Evolutionary conservation across 2,888 invertebrate species (phyloP), one percentile per base, ranked within the genome.

Genomic region (Zaprionus obscuricornis): DNA sequence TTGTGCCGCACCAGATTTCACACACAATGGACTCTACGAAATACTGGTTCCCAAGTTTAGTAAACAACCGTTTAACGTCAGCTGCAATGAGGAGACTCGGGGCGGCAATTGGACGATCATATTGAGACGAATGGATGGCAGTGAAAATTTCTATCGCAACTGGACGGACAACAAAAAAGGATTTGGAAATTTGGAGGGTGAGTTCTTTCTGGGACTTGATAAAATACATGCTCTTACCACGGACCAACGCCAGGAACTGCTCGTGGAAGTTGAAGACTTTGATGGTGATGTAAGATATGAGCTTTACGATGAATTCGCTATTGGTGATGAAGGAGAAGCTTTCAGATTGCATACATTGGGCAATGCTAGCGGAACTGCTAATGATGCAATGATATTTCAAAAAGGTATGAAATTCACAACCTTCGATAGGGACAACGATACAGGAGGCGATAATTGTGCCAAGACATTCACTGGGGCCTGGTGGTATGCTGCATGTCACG

Each of bases 151-250:
- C 2, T 36, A 27, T 43, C 62, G 74, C 1, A 37, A 33, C 3
- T 72, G 72, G 65, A 34, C 14, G 3, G 46, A 37, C 2, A 75
- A 74, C 11, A 64, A 67, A 8, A 37, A 40, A 0, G 72, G 72
- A 0, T 75, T 74, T 3, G 73, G 70, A 0, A 46, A 46, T 13
- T 6, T 71, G 3, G 40, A 66, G 16, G 55, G 55, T 0, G 65
- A 74, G 11, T 64, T 65, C 16, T 75, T 72, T n/a, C 3, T 67
- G 11, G 76, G 72, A 0, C 22, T 75, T 8, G 65, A 47, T 0
- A 63, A 63, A 24, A 34, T 63, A 14, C 59, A 59, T 11, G 36
- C 46, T 24, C 34, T 65, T 10, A 74, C 55, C 3, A 33, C 40
- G 0, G 45, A 42, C 1, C 6, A 34, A 2, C 29, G 14, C 8